Percentiles rank a stretch among this genome's conserved stretches.
phyloP scores from a whole-genome alignment of 2,888 invertebrate genomes.

The Dione vanillae region DNA sequence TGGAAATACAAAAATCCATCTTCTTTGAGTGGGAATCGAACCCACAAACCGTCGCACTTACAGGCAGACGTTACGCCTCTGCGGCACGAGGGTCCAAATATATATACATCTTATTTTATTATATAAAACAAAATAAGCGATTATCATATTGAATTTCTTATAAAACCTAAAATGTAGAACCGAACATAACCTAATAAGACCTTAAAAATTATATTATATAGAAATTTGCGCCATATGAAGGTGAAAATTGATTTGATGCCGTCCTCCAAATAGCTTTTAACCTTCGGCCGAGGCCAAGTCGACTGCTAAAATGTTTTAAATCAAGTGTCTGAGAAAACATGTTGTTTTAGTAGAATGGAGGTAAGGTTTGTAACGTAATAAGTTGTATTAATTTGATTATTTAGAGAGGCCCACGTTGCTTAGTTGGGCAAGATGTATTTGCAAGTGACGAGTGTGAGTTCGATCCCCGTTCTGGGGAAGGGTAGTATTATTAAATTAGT shows the following conservation, averaged over 20 bases:
- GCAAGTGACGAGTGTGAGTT: too few species aligned
- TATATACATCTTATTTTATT: too few species aligned
- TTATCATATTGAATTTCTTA: not conserved
- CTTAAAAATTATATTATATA: not conserved
- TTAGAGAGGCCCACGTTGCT: not conserved
- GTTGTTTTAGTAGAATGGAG: not conserved
- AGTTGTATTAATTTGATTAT: not conserved
- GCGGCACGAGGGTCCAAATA: too few species aligned
- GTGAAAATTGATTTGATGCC: slow-evolving; percentile 20
- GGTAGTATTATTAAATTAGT: too few species aligned
- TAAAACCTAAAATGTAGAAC: not conserved
- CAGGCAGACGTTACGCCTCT: too few species aligned
- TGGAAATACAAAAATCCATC: too few species aligned
- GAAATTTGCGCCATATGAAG: slow-evolving; percentile 15
- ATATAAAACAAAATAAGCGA: not conserved
- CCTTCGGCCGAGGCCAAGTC: slow-evolving; percentile 17
- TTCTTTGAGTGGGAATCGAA: too few species aligned
- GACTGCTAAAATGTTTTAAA: slow-evolving; percentile 29
- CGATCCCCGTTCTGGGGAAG: too few species aligned
- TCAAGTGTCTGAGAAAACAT: slow-evolving; percentile 28
- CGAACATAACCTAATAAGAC: not conserved
- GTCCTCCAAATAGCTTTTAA: slow-evolving; percentile 22
- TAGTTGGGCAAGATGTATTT: too few species aligned
- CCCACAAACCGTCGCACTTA: too few species aligned
- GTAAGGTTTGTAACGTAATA: not conserved